phyloP scores from a whole-genome alignment of 2,888 invertebrate genomes.

The Rhyacophila evoluta region DNA sequence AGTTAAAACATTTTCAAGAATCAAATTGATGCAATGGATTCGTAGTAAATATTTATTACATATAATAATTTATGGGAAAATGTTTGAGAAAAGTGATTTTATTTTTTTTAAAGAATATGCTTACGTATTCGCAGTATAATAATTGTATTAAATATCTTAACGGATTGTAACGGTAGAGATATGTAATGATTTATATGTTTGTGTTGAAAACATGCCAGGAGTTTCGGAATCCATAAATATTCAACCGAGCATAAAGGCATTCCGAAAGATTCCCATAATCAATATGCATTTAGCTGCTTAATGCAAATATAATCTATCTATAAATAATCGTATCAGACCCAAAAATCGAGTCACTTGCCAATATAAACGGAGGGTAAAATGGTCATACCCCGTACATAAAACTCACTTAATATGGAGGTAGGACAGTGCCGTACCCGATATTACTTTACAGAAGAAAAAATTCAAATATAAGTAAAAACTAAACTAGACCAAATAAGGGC shows the following conservation, averaged over 20 bases:
- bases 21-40: too few species aligned
- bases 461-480: too few species aligned
- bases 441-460: too few species aligned
- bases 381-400: neutral
- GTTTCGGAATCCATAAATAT: slow-evolving; percentile 34
- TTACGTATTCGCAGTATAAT: too few species aligned
- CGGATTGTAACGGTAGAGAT: neutral
- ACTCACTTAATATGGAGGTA: neutral
- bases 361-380: neutral
- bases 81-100: too few species aligned
- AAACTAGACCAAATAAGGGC: too few species aligned
- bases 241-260: slow-evolving; percentile 43
- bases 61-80: too few species aligned
- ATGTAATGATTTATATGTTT: neutral
- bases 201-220: neutral
- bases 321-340: slow-evolving; percentile 30
- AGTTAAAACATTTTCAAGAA: too few species aligned
- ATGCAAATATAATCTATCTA: slow-evolving; percentile 36
- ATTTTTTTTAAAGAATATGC: too few species aligned
- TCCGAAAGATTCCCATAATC: slow-evolving; percentile 46
- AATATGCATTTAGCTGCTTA: slow-evolving; percentile 40
- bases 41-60: too few species aligned
- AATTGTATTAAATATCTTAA: neutral
- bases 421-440: neutral
- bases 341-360: slow-evolving; percentile 5